Conservation (phyloP, 2,888 invertebrate species). For the Drosophila antonietae region DNA sequence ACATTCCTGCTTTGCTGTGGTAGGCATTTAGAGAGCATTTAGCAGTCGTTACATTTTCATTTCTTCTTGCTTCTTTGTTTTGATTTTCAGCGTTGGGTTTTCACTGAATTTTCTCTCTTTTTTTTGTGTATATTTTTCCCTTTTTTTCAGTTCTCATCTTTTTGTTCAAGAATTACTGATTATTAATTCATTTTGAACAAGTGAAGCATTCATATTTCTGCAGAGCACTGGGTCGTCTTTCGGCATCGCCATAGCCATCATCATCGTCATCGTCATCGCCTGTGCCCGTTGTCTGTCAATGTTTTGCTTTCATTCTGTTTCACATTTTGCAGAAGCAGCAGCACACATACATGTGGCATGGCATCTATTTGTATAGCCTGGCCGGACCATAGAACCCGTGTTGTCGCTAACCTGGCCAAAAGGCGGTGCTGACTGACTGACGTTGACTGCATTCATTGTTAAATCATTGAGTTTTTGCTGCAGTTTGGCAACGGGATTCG, state of each 20-base stretch:
- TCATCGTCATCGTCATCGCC: slow-evolving; percentile 21
- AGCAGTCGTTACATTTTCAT: background rate
- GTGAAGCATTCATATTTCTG: slow-evolving; percentile 78
- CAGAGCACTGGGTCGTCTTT: slow-evolving; percentile 65
- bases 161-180: slow-evolving; percentile 79
- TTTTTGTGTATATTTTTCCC: slow-evolving; percentile 22
- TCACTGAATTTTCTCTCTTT: slow-evolving; percentile 35
- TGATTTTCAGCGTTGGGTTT: slow-evolving; percentile 30
- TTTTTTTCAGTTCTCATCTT: slow-evolving; percentile 39
- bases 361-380: slow-evolving; percentile 66
- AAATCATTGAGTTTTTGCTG: slow-evolving; percentile 81
- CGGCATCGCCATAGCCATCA: slow-evolving; percentile 30
- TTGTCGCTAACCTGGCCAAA: slow-evolving; percentile 46
- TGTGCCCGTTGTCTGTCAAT: slow-evolving; percentile 66
- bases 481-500: slow-evolving; percentile 79
- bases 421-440: slow-evolving; percentile 21
- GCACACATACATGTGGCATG: background rate
- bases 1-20: too few species aligned
- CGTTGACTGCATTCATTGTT: slow-evolving; percentile 75
- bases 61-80: slow-evolving; percentile 16
- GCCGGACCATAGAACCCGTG: slow-evolving; percentile 43
- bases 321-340: slow-evolving; percentile 27
- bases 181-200: slow-evolving; percentile 81
- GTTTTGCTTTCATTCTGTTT: slow-evolving; percentile 74
- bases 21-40: slow-evolving; percentile 16